Conservation (phyloP, 1,140 invertebrate genomes). For the Diuraphis noxia region DNA sequence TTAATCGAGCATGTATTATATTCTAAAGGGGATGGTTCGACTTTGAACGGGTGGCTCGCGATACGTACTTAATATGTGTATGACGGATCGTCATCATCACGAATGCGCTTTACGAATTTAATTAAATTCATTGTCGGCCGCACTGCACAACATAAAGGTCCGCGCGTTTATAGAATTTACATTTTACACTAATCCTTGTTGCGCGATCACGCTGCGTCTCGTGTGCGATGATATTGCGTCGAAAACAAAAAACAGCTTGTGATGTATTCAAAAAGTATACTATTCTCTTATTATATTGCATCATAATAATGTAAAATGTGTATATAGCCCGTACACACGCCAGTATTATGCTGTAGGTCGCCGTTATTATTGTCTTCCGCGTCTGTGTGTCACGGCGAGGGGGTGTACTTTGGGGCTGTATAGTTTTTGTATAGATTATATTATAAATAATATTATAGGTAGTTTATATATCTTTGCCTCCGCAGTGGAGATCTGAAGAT, state of each 20-base stretch:
- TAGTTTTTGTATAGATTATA: not conserved
- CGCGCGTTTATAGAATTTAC: not conserved
- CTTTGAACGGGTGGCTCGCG: not conserved
- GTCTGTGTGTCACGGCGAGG: not conserved
- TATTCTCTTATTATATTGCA: not conserved
- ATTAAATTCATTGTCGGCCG: constrained; percentile 1
- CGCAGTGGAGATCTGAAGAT: too few species aligned
- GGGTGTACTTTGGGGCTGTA: not conserved
- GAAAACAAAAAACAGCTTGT: not conserved
- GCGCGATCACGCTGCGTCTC: not conserved
- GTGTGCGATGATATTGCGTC: not conserved
- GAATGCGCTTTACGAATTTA: not conserved
- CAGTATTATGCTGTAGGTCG: too few species aligned
- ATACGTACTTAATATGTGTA: not conserved
- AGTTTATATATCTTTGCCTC: too few species aligned
- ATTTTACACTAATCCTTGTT: not conserved
- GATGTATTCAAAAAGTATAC: constrained; percentile 9
- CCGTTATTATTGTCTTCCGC: not conserved
- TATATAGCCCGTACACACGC: not conserved
- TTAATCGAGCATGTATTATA: not conserved
- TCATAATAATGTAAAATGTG: not conserved
- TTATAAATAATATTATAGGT: too few species aligned
- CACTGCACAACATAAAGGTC: not conserved
- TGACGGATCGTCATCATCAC: constrained; percentile 5
- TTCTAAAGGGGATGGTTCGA: constrained; percentile 12